These are phyloP conservation scores for Cryptus viduatorius DNA, from an alignment of 2,888 invertebrate genomes.

Conservation along the genomic window DNA sequence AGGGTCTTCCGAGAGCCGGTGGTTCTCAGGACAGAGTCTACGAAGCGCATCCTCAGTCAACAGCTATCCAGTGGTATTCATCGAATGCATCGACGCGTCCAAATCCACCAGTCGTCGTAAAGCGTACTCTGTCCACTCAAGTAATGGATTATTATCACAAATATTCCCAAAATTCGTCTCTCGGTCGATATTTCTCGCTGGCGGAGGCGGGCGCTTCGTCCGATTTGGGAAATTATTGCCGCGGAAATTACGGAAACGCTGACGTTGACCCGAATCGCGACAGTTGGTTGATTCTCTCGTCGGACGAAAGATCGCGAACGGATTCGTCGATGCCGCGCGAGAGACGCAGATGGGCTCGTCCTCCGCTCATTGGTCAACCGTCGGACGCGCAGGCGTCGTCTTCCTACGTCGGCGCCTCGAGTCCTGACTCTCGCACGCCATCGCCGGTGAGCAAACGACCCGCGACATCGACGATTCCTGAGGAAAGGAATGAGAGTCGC, in stretches of 20 bases:
- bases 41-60: conserved; percentile 16
- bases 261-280: conserved; percentile 70
- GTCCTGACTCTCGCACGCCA: conserved; percentile 71
- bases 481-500: conserved; percentile 76
- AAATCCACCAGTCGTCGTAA: conserved; percentile 57
- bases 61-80: conserved; percentile 51
- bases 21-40: conserved; percentile 4
- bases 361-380: conserved; percentile 83
- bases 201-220: conserved; percentile 72
- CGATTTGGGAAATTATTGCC: conserved; percentile 76
- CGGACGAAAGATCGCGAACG: conserved; percentile 66
- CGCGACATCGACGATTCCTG: conserved; percentile 73
- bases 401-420: conserved; percentile 58
- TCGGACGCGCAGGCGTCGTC: conserved; percentile 57
- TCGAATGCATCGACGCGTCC: conserved; percentile 10
- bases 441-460: conserved; percentile 74
- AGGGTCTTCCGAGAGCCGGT: conserved; percentile 53
- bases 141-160: conserved; percentile 89
- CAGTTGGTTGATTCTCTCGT: conserved; percentile 74
- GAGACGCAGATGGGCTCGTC: conserved; percentile 82
- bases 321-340: conserved; percentile 78
- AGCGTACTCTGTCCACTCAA: conserved; percentile 78
- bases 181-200: conserved; percentile 89
- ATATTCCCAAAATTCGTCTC: conserved; percentile 89
- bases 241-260: conserved; percentile 75